Percentiles rank a stretch among this genome's conserved stretches.
These are phyloP conservation scores for Drosophila lowei DNA, from an alignment of 1,140 invertebrate species.

Conservation along the genomic window DNA sequence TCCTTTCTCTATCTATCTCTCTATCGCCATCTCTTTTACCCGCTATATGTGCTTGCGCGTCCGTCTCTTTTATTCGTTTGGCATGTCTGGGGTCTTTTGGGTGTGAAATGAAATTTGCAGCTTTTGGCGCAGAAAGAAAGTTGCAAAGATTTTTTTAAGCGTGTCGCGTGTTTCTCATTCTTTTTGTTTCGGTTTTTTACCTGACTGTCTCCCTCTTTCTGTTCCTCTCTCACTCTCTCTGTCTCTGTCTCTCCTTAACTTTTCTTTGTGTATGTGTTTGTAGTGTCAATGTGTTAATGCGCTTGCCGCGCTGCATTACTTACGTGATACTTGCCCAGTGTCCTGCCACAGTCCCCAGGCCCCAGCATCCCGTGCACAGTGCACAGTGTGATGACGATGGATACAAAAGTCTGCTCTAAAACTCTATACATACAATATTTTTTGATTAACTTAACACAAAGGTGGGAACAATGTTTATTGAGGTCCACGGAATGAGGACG, in stretches of 20 bases:
- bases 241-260: not conserved
- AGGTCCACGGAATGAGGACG: no score
- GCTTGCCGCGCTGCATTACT: conserved; percentile 60
- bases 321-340: conserved; percentile 62
- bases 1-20: conserved; percentile 1
- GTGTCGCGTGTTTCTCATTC: conserved; percentile 56
- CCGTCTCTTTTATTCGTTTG: conserved; percentile 23
- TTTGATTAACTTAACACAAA: no score
- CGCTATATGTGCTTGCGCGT: not conserved
- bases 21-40: not conserved
- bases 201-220: not conserved
- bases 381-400: not conserved
- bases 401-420: no score
- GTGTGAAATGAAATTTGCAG: conserved; percentile 77
- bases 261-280: conserved; percentile 24
- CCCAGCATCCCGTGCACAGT: not conserved
- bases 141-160: conserved; percentile 78
- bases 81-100: conserved; percentile 48
- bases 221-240: not conserved
- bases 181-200: conserved; percentile 16
- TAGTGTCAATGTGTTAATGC: conserved; percentile 66
- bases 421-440: no score
- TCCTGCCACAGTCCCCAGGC: not conserved
- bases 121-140: conserved; percentile 76
- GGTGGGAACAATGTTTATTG: no score